Percentiles rank a stretch among this genome's conserved stretches.
Evolutionary conservation across 2,888 invertebrate species (phyloP).

Genomic region (Drosophila maculinotata): DNA sequence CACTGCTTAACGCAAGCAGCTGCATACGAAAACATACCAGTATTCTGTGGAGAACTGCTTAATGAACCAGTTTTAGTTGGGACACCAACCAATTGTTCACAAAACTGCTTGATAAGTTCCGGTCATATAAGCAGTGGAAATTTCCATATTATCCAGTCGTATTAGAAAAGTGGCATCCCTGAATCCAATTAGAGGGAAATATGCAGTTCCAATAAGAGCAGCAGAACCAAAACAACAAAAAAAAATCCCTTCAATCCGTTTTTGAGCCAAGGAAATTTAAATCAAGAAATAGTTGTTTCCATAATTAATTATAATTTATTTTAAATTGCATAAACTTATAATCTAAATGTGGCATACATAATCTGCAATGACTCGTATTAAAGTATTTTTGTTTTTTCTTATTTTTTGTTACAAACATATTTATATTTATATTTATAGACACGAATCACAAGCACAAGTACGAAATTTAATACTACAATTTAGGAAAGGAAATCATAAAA

Average conservation of each 20-base stretch:
- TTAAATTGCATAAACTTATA: constrained; percentile 53
- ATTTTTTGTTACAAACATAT: neutral
- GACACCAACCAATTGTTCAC: constrained; percentile 11
- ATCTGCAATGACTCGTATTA: no score
- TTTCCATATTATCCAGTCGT: no score
- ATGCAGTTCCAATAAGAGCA: no score
- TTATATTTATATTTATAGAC: constrained; percentile 12
- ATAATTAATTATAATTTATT: constrained; percentile 52
- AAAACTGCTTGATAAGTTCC: neutral
- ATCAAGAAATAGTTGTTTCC: neutral
- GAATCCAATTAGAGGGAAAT: no score
- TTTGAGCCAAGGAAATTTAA: neutral
- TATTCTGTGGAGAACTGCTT: neutral
- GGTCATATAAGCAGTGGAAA: constrained; percentile 10
- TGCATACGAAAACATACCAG: neutral
- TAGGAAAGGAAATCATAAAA: constrained; percentile 50
- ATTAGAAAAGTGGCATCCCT: no score
- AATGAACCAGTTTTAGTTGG: neutral
- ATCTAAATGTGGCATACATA: constrained; percentile 17
- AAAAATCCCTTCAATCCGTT: neutral
- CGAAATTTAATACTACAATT: constrained; percentile 69
- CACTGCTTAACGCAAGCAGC: neutral
- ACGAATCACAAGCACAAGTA: constrained; percentile 62
- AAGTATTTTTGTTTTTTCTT: no score
- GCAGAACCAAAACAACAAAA: no score